These are phyloP conservation scores for Tetramorium alpestre DNA, from an alignment of 1,140 invertebrate species.

Conservation along the genomic window DNA sequence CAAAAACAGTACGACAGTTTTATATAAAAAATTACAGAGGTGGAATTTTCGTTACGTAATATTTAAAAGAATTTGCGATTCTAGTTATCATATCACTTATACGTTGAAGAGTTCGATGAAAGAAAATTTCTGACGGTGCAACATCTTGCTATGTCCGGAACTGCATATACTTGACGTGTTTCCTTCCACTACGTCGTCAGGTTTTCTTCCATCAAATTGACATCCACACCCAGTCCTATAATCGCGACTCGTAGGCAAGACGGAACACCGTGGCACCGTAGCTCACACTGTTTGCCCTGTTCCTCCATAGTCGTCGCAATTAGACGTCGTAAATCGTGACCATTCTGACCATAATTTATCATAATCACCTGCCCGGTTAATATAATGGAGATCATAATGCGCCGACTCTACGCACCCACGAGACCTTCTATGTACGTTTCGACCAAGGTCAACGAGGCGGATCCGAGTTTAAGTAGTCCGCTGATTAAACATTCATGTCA, in stretches of 20 bases:
- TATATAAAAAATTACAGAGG: not conserved
- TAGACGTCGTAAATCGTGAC: constrained; percentile 76
- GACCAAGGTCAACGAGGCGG: constrained; percentile 52
- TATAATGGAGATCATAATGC: constrained; percentile 63
- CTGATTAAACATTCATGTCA: constrained; percentile 36
- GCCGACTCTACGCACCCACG: not conserved
- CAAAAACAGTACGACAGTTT: not conserved
- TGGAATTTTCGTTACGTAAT: not conserved
- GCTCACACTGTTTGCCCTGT: constrained; percentile 60
- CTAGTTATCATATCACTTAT: not conserved
- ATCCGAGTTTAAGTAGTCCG: constrained; percentile 13
- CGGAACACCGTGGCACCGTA: not conserved
- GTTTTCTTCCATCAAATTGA: constrained; percentile 74
- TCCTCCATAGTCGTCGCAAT: constrained; percentile 63
- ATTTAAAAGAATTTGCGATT: not conserved
- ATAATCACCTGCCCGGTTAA: constrained; percentile 56
- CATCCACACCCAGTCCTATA: constrained; percentile 72
- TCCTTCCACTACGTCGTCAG: constrained; percentile 35
- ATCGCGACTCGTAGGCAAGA: constrained; percentile 65
- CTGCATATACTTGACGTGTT: constrained; percentile 11
- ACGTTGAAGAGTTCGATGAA: not conserved
- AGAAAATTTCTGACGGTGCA: not conserved
- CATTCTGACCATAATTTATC: constrained; percentile 71
- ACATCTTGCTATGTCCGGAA: not conserved
- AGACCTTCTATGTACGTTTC: constrained; percentile 24